These are phyloP conservation scores for Panagrolaimus sp. DNA, from an alignment of 1,140 invertebrate genomes.

Conservation along the genomic window DNA sequence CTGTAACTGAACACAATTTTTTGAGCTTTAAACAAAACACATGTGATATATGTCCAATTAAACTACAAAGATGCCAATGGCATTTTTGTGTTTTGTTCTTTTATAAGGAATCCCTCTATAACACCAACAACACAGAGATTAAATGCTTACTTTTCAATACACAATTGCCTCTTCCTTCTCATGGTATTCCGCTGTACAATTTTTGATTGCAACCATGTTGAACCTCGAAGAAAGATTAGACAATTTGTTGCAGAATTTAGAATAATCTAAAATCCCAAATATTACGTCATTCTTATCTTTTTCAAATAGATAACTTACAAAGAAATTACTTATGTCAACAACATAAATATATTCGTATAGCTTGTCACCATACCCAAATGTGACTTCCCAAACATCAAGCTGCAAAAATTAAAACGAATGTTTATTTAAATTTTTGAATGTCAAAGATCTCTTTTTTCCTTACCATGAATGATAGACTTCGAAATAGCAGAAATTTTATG, in stretches of 20 bases:
- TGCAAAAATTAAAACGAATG: conserved; percentile 19
- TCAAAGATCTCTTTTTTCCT: neutral
- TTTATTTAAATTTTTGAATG: neutral
- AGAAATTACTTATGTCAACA: conserved; percentile 43
- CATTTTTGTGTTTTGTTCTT: neutral
- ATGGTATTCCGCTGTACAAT: conserved; percentile 31
- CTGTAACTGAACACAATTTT: neutral
- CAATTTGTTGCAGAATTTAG: conserved; percentile 52
- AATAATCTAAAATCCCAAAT: conserved; percentile 27
- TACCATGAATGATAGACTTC: conserved; percentile 44
- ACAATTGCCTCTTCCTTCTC: conserved; percentile 35
- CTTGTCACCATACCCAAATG: conserved; percentile 25
- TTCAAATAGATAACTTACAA: neutral
- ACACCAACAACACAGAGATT: neutral
- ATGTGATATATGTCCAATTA: neutral
- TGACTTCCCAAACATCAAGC: conserved; percentile 49
- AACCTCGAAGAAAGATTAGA: conserved; percentile 48
- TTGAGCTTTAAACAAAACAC: neutral
- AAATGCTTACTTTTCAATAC: conserved; percentile 31
- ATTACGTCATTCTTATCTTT: neutral
- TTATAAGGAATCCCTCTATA: neutral
- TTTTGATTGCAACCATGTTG: conserved; percentile 37
- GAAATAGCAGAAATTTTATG: conserved; percentile 44
- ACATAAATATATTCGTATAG: conserved; percentile 32
- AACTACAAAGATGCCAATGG: neutral